Base-by-base conservation (phyloP, 2,888 invertebrate genomes). In the Agonopterix subpropinquella region DNA sequence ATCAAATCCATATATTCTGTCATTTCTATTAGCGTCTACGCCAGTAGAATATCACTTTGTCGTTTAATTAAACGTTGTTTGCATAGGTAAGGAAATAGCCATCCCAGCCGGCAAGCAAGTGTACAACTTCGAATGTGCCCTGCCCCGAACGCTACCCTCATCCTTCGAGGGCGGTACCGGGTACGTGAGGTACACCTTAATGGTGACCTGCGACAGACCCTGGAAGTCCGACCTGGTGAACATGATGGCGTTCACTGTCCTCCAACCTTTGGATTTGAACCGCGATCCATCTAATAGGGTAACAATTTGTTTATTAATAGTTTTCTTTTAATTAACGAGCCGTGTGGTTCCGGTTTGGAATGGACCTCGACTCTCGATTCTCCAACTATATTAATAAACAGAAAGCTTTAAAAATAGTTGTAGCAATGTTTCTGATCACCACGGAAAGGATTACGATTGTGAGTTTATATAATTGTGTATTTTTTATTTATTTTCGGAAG, bases 181-280 rank as follows among this genome's bases (percentile, higher is more conserved):
- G 0, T 91, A 92, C 65, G 91, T 97, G 37, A 90, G 95, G 11
- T 97, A 97, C 68, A 92, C 92, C 4, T 90, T 95, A 10, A 95
- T 93, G 77, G 94, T 94, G 1, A 92, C 91, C 0, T 83, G 96
- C 11, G 95, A 96, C 67, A 90, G 94, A 11, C 93, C 96, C 5
- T 95, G 95, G 92, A 94, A 95, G 65, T 94, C 94, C 70, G 95
- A 97, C 80, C 94, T 95, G 65, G 95, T 95, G 59, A 92, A 92
- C 45, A 95, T 95, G 83, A 91, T 91, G 77, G 92, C 93, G 3
- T 96, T 97, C 68, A 95, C 94, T 47, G 93, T 97, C 8, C 91
- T 95, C 50, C 92, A 94, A 50, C 92, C 94, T 4, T 89, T 96
- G 58, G 96, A 97, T 78, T 89, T 97, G 57, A 97, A 97, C 85